Percentiles rank a stretch among this genome's conserved stretches.
Conservation (phyloP, 1,140 invertebrate genomes). For the Andrena cerasifolii region DNA sequence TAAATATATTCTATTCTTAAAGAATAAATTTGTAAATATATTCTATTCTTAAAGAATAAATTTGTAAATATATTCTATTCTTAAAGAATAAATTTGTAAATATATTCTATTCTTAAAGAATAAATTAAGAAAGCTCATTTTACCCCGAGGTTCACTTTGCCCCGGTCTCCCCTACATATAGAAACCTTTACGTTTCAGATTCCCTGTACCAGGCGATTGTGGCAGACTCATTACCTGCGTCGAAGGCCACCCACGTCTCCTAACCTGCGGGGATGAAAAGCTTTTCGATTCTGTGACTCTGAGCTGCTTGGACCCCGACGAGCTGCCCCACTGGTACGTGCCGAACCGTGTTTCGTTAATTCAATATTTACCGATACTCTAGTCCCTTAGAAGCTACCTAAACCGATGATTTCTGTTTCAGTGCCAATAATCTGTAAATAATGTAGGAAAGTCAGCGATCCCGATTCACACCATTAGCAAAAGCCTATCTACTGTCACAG, state of each 20-base stretch:
- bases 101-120: too few relatives aligned
- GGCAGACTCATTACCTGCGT: constrained; percentile 94
- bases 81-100: too few relatives aligned
- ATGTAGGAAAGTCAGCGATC: neutral
- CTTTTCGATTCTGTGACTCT: constrained; percentile 92
- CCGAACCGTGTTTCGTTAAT: neutral
- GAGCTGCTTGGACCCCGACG: constrained; percentile 91
- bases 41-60: too few relatives aligned
- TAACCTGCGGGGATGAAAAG: constrained; percentile 92
- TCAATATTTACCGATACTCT: too few relatives aligned
- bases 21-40: too few relatives aligned
- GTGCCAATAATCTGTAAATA: constrained; percentile 37
- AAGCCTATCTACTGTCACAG: neutral
- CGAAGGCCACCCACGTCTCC: constrained; percentile 91
- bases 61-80: too few relatives aligned
- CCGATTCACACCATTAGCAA: neutral
- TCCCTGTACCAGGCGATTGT: constrained; percentile 91
- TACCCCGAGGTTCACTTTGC: too few relatives aligned
- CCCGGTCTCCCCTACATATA: too few relatives aligned
- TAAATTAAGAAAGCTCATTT: too few relatives aligned
- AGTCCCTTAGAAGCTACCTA: neutral
- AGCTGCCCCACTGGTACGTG: constrained; percentile 85
- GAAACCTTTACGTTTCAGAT: constrained; percentile 81
- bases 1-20: too few relatives aligned
- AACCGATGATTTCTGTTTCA: constrained; percentile 24